Evolutionary conservation across 2,797 vertebrate genomes (phyloP).

Genomic region (Sebastes melanostomus): DNA sequence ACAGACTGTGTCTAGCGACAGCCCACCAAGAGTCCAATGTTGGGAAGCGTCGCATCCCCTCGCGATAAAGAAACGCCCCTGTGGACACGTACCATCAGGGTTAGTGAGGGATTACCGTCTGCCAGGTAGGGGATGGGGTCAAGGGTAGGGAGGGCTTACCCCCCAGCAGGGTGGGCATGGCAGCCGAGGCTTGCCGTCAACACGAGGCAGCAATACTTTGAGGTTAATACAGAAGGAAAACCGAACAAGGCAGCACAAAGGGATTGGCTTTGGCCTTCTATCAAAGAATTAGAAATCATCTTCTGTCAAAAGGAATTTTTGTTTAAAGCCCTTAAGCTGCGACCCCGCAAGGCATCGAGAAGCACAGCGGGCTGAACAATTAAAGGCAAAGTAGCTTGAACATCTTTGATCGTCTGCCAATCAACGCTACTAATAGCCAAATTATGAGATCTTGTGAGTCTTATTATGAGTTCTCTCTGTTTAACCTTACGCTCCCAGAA

Average conservation of each 20-base stretch:
- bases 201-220: not conserved
- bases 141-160: not conserved
- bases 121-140: not conserved
- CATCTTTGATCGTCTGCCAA: constrained; percentile 51
- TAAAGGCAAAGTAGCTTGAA: constrained; percentile 3
- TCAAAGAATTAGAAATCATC: constrained; percentile 28
- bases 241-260: constrained; percentile 6
- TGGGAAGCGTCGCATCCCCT: too few relatives aligned
- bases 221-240: constrained; percentile 1
- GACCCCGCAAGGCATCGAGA: not conserved
- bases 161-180: not conserved
- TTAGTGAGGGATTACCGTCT: not conserved
- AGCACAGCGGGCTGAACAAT: not conserved
- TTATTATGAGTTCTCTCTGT: not conserved
- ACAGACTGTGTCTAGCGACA: too few relatives aligned
- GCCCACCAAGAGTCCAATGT: too few relatives aligned
- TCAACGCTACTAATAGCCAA: not conserved
- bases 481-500: not conserved
- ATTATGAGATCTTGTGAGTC: constrained; percentile 12
- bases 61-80: too few relatives aligned
- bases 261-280: constrained; percentile 7
- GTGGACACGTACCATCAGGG: not conserved
- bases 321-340: constrained; percentile 23
- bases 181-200: not conserved
- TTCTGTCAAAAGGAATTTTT: constrained; percentile 20